Evolutionary conservation across 2,113 vertebrate genomes (phyloP).

Genomic region (Tor tambroides): DNA sequence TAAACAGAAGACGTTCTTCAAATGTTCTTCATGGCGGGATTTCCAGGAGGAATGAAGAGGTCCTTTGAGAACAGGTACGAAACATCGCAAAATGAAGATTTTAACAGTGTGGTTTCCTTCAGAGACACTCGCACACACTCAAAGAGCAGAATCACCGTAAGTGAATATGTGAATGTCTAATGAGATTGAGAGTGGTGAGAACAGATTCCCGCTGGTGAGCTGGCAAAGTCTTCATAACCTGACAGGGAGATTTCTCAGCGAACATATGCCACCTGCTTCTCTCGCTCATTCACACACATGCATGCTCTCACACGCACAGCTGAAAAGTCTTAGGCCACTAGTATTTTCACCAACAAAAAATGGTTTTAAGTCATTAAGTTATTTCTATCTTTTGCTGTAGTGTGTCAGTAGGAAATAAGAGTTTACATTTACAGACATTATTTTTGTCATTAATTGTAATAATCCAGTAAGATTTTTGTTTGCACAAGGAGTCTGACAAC

Average conservation of each 20-base stretch:
- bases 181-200: constrained; percentile 24
- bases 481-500: no score
- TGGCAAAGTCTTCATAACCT: constrained; percentile 41
- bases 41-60: not conserved
- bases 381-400: no score
- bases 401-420: no score
- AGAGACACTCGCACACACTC: constrained; percentile 27
- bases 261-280: constrained; percentile 3
- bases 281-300: constrained; percentile 22
- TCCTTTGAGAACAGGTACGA: not conserved
- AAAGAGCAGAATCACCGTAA: not conserved
- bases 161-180: constrained; percentile 36
- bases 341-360: no score
- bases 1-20: constrained; percentile 17
- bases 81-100: constrained; percentile 2
- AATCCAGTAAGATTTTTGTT: no score
- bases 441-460: no score
- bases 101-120: constrained; percentile 16
- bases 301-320: not conserved
- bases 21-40: constrained; percentile 21
- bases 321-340: no score
- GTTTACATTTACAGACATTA: no score
- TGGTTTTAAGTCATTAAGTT: no score
- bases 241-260: constrained; percentile 26
- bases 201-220: constrained; percentile 15